Base-by-base conservation (phyloP, 2,888 invertebrate genomes). In the Nemotelus pantherinus region DNA sequence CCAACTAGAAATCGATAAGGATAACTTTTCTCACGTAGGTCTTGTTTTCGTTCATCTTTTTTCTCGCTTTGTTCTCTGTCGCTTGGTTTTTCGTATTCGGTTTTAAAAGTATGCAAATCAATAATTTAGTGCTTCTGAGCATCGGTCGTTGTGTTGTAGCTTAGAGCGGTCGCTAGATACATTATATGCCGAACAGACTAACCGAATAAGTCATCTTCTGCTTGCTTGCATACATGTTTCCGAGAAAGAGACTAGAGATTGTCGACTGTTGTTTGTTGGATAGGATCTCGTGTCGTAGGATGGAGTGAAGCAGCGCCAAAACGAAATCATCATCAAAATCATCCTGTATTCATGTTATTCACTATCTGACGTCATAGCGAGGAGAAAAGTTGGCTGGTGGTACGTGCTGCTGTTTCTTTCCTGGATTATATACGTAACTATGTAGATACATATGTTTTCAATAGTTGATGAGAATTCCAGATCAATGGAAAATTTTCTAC, bases 21-120 rank as follows among this genome's bases (percentile, higher is more conserved):
- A n/a, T 45, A 65, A 65, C 2, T 65, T 41, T 44, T 65, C 9
- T 50, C 6, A 7, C 6, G 50, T 50, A 25, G 63, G 44, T 47
- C 45, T 45, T 65, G 10, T 10, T 44, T 25, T 25, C 25, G 6
- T 65, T 44, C 50, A 7, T 5, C 47, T 44, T 7, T 47, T 44
- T 4, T 65, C 47, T 44, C 47, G 9, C 65, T 47, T 65, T n/a
- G 4, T 10, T 65, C 47, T 25, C 25, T 25, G 25, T 25, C 25
- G 25, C 0, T 25, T 25, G 1, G 25, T 25, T 25, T 25, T 25
- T 25, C 39, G 25, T 39, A 25, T 63, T 68, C 53, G 41, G 2
- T 43, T 70, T 41, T 70, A 70, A 53, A 70, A 70, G 41, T 67
- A 67, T 70, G 70, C 53, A 70, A 70, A 70, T 70, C 70, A 70